Evolutionary conservation across 2,888 invertebrate species (phyloP).

Genomic region (Melieria omissa): DNA sequence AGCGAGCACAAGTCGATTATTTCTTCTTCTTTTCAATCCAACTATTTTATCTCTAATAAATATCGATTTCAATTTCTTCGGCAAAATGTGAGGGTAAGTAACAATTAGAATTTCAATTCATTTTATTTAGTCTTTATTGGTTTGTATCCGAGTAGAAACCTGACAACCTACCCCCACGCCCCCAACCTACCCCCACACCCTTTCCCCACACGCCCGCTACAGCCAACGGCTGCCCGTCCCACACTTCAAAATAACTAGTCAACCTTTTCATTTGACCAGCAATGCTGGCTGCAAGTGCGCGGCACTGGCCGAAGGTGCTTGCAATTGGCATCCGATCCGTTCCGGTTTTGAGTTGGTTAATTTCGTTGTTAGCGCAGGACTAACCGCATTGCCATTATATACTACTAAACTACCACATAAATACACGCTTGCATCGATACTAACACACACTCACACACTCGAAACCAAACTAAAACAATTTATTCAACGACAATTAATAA

Average conservation of each 20-base stretch:
- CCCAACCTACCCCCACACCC: too few species aligned
- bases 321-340: too few species aligned
- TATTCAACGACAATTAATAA: slow-evolving; percentile 10
- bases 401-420: background rate
- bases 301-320: too few species aligned
- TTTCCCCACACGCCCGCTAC: too few species aligned
- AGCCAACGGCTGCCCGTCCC: too few species aligned
- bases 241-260: too few species aligned
- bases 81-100: slow-evolving; percentile 42
- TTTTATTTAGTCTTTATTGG: slow-evolving; percentile 25
- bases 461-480: slow-evolving; percentile 1
- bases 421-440: slow-evolving; percentile 3
- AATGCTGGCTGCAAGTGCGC: too few species aligned
- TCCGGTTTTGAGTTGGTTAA: too few species aligned
- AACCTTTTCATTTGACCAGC: too few species aligned
- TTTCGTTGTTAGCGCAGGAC: background rate
- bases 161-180: background rate
- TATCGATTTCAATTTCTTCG: slow-evolving; percentile 42
- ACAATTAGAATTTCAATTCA: slow-evolving; percentile 24
- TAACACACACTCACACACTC: slow-evolving; percentile 10
- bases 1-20: slow-evolving; percentile 37
- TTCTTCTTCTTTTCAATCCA: slow-evolving; percentile 22
- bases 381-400: background rate
- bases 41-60: background rate
- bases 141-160: slow-evolving; percentile 8